Conservation (phyloP, 1,140 invertebrate species). For the Neodiprion lecontei region DNA sequence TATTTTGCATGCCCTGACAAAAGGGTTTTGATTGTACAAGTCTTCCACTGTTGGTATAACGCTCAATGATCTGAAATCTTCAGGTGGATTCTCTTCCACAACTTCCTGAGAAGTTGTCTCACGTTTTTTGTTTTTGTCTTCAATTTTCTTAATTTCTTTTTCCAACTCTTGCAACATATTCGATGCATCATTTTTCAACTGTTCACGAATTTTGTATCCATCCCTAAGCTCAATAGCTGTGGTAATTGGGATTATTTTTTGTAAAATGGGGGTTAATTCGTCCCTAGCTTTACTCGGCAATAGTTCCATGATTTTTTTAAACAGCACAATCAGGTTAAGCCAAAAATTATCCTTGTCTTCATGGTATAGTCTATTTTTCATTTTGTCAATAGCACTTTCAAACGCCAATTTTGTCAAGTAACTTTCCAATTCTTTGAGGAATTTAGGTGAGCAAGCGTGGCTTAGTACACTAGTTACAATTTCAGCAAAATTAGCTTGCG, state of each 20-base stretch:
- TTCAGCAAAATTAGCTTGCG: not conserved
- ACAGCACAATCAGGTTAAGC: slow-evolving; percentile 49
- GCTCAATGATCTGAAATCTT: slow-evolving; percentile 57
- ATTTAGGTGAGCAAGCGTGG: not conserved
- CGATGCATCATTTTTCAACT: slow-evolving; percentile 47
- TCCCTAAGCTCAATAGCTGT: slow-evolving; percentile 49
- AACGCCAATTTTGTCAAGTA: not conserved
- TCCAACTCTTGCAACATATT: slow-evolving; percentile 44
- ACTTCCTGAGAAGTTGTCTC: not conserved
- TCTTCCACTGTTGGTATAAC: slow-evolving; percentile 55
- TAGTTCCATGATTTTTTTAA: slow-evolving; percentile 46
- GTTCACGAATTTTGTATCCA: slow-evolving; percentile 43
- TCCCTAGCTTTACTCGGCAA: slow-evolving; percentile 51
- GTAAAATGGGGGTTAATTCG: slow-evolving; percentile 50
- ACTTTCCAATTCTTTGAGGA: not conserved
- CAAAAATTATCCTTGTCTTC: slow-evolving; percentile 53
- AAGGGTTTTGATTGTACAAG: slow-evolving; percentile 38
- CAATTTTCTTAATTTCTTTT: slow-evolving; percentile 43
- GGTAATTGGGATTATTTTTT: slow-evolving; percentile 47
- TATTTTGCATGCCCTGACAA: slow-evolving; percentile 67
- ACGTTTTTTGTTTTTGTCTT: slow-evolving; percentile 35
- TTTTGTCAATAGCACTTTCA: slow-evolving; percentile 30
- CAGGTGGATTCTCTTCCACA: slow-evolving; percentile 47
- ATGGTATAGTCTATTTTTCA: slow-evolving; percentile 53
- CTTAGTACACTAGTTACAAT: not conserved